Base-by-base conservation (phyloP, 1,140 invertebrate genomes). In the Lucilia cuprina region DNA sequence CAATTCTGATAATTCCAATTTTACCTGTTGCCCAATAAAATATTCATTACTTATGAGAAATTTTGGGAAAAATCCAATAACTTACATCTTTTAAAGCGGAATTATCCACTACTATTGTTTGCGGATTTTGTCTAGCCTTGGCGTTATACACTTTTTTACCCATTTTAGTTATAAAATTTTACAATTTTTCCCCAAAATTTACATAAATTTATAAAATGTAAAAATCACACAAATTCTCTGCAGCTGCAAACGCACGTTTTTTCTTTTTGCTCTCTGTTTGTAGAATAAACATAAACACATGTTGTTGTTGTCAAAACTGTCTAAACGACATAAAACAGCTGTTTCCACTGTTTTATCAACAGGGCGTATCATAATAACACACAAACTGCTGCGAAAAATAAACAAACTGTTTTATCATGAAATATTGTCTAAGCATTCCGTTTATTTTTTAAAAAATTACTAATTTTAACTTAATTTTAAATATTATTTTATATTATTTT, bases 101-200 rank as follows among this genome's bases (percentile, higher is more conserved):
- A 91, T 96, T 92, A 88, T 96, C 95, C 41, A 97, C 93, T 86
- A 97, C 93, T 86, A 94, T 92, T 8, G 95, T 94, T 86, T 95
- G 92, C 4, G 93, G 92, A 83, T 94, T 93, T 88, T 94, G 93
- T 85, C 96, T 92, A 10, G 95, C 95, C 91, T 96, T 96, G 90
- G 94, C 95, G 91, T 98, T 97, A 90, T 93, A 95, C 60, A 93
- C 91, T 88, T 94, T 94, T 90, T 94, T 95, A 4, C 92, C 93
- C 94, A 94, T 95, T 85, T 85, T 83, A 74, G 17, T 70, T 30
- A 21, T 8, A 17, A 35, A 78, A 13, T 35, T 7, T 47, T 60
- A 41, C 14, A 60, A 60, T 14, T 14, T 14, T 60, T 60, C 3
- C 35, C 3, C 8, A 5, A 5, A 9, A 19, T 70, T 70, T 19